Evolutionary conservation across 37 sponge, comb jelly and placozoan genomes (phyloP), one percentile per base, ranked within the genome.

Genomic region (Geodia barretti): DNA sequence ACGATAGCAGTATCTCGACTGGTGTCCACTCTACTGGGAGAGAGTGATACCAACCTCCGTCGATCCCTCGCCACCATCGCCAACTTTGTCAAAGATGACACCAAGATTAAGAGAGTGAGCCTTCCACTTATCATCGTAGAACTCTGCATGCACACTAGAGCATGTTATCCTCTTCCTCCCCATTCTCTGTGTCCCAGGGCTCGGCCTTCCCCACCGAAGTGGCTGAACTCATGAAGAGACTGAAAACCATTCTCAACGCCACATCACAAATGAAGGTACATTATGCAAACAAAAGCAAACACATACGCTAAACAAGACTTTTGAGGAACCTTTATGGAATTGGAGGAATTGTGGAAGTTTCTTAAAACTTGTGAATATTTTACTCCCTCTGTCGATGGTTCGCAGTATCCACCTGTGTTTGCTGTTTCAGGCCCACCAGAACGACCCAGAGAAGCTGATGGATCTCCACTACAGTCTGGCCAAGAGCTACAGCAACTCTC

Each of bases 391-490:
- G n/a, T n/a, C n/a, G n/a, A n/a, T n/a, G n/a, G n/a, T n/a, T n/a
- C n/a, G n/a, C n/a, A n/a, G n/a, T n/a, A n/a, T n/a, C n/a, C n/a
- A n/a, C n/a, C n/a, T 33, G 39, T 71, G 39, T 32, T 11, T 47
- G 54, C 25, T 71, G 14, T 47, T 14, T 47, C 54, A 94, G 95
- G 81, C 89, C 24, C 90, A 95, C 62, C 82, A 87, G 74, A 79
- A 81, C 81, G 97, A 97, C 72, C 93, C 87, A 0, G 97, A 94
- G 74, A 82, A 84, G 76, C 84, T 97, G 64, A 80, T 92, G 36
- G 95, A 97, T 65, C 88, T 94, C 30, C 90, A 97, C 79, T 97
- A 92, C 74, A 92, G 64, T 54, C 83, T 97, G 66, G 95, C 97
- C 40, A 79, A 92, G 66, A 90, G 89, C 59, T 93, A 92, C 54